A percentile compares a stretch with the other conserved stretches of the same genome.
phyloP scores from a whole-genome alignment of 2,888 invertebrate genomes.

The Sinopyrophorus schimmeli region DNA sequence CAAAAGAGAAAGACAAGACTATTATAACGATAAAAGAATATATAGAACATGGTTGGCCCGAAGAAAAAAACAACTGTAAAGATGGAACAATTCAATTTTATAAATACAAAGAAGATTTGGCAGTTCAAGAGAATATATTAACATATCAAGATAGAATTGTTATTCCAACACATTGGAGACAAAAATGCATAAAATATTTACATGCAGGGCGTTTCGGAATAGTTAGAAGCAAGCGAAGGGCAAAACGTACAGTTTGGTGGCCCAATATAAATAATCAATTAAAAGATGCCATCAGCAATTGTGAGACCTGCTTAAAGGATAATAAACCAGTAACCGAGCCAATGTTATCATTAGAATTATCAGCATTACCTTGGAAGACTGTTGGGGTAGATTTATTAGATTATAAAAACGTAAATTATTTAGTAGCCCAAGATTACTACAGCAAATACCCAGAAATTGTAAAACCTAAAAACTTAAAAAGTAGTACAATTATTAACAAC shows the following conservation, averaged over 20 bases:
- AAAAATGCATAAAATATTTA: conserved; percentile 32
- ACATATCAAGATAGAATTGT: conserved; percentile 24
- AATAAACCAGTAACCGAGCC: too few species aligned
- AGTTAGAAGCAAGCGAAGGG: conserved; percentile 33
- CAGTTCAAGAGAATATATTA: conserved; percentile 10
- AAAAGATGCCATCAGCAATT: conserved; percentile 4
- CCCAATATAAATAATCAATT: conserved; percentile 1
- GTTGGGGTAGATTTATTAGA: too few species aligned
- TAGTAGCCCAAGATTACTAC: too few species aligned
- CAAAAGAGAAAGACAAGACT: conserved; percentile 2
- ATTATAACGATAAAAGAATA: conserved; percentile 1
- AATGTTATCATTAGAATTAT: too few species aligned
- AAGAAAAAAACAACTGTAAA: conserved; percentile 1
- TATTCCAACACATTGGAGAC: conserved; percentile 32
- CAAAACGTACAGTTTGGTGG: conserved; percentile 38
- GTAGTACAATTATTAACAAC: too few species aligned
- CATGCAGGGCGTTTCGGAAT: conserved; percentile 40
- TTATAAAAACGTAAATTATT: too few species aligned
- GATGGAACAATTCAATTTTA: background rate
- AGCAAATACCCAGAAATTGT: too few species aligned
- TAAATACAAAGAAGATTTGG: conserved; percentile 8
- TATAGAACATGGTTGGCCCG: conserved; percentile 9
- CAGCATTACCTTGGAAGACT: too few species aligned
- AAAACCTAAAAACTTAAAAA: too few species aligned
- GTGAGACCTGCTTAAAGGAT: background rate